A percentile compares a stretch with the other conserved stretches of the same genome.
phyloP scores from a whole-genome alignment of 2,888 invertebrate species.

The Gisinianus flammeolus region DNA sequence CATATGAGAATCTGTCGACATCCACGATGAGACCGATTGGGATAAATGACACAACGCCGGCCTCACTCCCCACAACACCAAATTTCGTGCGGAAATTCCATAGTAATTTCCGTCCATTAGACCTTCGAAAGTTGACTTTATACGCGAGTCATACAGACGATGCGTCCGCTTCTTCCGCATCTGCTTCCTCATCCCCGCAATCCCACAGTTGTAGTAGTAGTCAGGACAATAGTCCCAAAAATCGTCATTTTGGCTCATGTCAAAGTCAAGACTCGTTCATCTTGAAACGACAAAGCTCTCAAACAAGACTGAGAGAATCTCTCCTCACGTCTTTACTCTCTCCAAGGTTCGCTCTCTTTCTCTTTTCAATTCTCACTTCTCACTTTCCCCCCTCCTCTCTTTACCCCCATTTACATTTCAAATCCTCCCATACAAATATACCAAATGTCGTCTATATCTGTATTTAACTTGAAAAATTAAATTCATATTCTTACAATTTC shows the following conservation, averaged over 20 bases:
- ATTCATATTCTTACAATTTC: no score
- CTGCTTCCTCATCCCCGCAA: neutral
- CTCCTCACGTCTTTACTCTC: constrained; percentile 55
- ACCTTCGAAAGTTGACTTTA: constrained; percentile 54
- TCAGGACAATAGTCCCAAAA: constrained; percentile 52
- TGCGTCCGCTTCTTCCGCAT: neutral
- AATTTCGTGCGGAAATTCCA: constrained; percentile 56
- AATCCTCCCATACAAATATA: neutral
- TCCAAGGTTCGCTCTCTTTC: constrained; percentile 50
- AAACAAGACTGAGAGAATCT: constrained; percentile 53
- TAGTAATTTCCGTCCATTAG: constrained; percentile 56
- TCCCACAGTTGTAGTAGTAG: constrained; percentile 51
- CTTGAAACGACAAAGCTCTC: constrained; percentile 56
- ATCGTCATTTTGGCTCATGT: constrained; percentile 48
- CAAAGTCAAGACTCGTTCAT: constrained; percentile 55
- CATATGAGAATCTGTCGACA: constrained; percentile 44
- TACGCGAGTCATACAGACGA: constrained; percentile 48
- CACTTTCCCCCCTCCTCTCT: neutral
- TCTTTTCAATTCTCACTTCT: neutral
- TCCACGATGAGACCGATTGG: constrained; percentile 45
- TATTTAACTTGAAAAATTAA: no score
- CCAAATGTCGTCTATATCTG: no score
- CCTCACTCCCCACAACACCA: constrained; percentile 53
- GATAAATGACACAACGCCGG: constrained; percentile 37
- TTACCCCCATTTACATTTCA: neutral